Conservation (phyloP, 2,113 vertebrate genomes). For the Chloropsis hardwickii region DNA sequence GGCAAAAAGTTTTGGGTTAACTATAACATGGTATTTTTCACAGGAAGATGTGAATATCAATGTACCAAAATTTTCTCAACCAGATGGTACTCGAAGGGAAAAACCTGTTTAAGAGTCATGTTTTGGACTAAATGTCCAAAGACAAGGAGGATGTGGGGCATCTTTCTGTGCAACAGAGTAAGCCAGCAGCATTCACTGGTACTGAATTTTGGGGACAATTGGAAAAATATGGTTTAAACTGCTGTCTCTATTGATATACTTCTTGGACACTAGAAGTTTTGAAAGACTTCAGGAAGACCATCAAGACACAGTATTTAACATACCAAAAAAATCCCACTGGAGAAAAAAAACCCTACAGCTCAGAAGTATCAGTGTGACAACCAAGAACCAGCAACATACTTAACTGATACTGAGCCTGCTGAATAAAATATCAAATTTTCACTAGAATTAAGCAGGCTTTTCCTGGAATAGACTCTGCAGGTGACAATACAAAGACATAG, state of each 20-base stretch:
- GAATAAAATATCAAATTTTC: neutral
- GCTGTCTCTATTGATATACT: neutral
- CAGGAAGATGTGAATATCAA: neutral
- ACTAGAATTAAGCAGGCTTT: neutral
- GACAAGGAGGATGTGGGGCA: neutral
- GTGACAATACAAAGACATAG: neutral
- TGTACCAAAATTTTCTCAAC: neutral
- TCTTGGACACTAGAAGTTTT: neutral
- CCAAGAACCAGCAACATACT: neutral
- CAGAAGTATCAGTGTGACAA: neutral
- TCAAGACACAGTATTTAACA: neutral
- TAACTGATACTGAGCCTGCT: neutral
- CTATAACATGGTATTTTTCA: neutral
- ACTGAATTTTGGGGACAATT: neutral
- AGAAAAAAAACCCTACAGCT: neutral
- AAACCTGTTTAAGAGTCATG: neutral
- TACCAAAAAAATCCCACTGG: neutral
- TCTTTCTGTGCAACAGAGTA: neutral
- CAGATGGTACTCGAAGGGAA: fast-evolving
- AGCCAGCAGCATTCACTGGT: neutral
- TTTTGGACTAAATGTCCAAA: neutral
- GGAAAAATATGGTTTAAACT: neutral
- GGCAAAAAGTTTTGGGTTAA: neutral
- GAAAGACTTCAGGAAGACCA: neutral
- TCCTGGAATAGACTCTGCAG: neutral